phyloP scores from a whole-genome alignment of 2,888 invertebrate genomes.

The Tipula vernalis region DNA sequence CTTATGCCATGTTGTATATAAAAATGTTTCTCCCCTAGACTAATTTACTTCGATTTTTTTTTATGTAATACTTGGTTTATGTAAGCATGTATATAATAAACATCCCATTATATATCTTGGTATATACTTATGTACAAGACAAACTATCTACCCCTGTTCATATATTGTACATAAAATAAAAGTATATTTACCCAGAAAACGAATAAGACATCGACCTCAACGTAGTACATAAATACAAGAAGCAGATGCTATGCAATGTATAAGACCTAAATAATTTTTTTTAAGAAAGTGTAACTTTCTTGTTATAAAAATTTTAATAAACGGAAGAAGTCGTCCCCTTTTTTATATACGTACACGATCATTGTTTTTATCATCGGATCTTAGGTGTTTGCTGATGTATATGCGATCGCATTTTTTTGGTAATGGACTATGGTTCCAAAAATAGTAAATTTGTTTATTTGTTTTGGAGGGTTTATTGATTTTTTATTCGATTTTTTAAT shows the following conservation, averaged over 20 bases:
- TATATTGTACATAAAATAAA: background rate
- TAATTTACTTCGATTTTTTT: background rate
- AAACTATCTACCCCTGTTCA: background rate
- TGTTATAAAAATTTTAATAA: background rate
- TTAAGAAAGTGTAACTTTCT: background rate
- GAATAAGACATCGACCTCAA: constrained; percentile 4
- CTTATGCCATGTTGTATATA: background rate
- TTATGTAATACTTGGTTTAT: background rate
- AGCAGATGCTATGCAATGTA: background rate
- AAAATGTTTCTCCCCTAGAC: background rate
- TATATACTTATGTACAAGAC: background rate
- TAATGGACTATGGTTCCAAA: background rate
- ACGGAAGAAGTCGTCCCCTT: background rate
- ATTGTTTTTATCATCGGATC: background rate
- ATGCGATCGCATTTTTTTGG: background rate
- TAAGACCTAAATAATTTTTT: background rate
- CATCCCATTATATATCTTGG: background rate
- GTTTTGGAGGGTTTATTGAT: background rate
- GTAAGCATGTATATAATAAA: background rate
- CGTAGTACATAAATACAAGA: background rate
- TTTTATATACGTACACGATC: background rate
- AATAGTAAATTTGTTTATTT: background rate
- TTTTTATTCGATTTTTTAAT: background rate
- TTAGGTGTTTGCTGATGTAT: background rate
- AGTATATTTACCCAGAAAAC: background rate